A percentile compares a stretch with the other conserved stretches of the same genome.
phyloP scores from a whole-genome alignment of 1,140 invertebrate species.

The Oscheius sp. region DNA sequence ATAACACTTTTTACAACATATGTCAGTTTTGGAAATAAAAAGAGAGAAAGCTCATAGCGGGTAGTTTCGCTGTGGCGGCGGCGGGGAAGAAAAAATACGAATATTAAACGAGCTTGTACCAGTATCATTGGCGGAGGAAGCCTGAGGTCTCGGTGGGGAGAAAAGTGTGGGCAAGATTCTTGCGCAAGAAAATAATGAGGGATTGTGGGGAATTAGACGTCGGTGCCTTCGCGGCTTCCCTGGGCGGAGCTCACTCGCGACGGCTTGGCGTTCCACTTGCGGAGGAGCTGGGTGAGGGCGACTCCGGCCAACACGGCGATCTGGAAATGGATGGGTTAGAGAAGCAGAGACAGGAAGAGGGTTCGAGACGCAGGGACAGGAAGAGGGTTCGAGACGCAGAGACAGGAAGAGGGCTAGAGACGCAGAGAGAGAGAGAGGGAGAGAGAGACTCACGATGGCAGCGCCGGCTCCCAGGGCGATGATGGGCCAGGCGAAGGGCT shows the following conservation, averaged over 20 bases:
- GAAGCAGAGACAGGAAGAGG: too few species aligned
- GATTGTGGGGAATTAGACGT: constrained; percentile 11
- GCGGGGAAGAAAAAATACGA: too few species aligned
- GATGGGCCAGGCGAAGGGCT: constrained; percentile 25
- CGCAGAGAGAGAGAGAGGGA: too few species aligned
- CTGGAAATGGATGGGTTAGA: not conserved
- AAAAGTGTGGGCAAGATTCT: not conserved
- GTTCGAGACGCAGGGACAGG: too few species aligned
- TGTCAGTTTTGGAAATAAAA: too few species aligned
- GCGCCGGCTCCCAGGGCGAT: constrained; percentile 5
- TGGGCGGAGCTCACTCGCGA: constrained; percentile 17
- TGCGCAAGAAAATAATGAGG: too few species aligned
- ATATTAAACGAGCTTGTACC: too few species aligned
- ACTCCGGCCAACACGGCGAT: not conserved
- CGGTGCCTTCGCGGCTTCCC: constrained; percentile 23
- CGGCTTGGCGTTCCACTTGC: constrained; percentile 24
- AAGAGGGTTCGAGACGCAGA: too few species aligned
- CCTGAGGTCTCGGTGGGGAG: not conserved
- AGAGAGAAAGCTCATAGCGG: too few species aligned
- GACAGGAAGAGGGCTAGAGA: too few species aligned
- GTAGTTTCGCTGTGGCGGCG: too few species aligned
- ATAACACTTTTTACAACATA: too few species aligned
- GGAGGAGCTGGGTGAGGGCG: constrained; percentile 7
- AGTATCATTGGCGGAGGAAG: not conserved
- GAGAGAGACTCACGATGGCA: constrained; percentile 13